Evolutionary conservation across 2,888 invertebrate species (phyloP), one percentile per base, ranked within the genome.

Genomic region (Plagiodera versicolora): DNA sequence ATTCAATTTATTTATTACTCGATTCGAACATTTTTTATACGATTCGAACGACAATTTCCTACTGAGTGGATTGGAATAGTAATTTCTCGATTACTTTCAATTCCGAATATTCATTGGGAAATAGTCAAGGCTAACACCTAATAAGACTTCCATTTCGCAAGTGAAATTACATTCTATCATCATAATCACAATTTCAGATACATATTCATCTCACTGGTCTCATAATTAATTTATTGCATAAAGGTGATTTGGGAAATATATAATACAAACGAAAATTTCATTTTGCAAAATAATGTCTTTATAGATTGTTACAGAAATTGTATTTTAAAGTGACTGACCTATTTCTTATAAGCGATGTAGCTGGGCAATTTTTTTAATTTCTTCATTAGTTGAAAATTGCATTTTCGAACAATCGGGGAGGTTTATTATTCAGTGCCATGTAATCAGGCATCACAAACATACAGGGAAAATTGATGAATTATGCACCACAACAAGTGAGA

Each of bases 401-500:
- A 39, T 4, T 14, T 39, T 14, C 39, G 39, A 39, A 39, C 3
- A 20, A 53, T 28, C 54, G 54, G 69, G 67, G 65, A 67, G 68
- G 66, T 67, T 68, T 64, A 70, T 64, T 61, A 56, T 63, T 69
- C 71, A 72, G 72, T 72, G 72, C 72, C 72, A 73, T 73, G 67
- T 63, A 65, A 67, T 64, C 67, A 70, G 71, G 72, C 72, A 72
- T 67, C 67, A 24, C 10, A 16, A 14, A 14, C n/a, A 11, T 39
- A 39, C 11, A 39, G 39, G 39, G 18, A 53, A 53, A 53, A 14
- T 51, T 10, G 10, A 9, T 32, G 28, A 48, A 48, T n/a, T 47
- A 19, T 8, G 11, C 11, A 47, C 11, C 11, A 17, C n/a, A 16
- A 46, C 2, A 17, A 16, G 10, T 0, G 46, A 46, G 17, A 46